phyloP scores from a whole-genome alignment of 1,140 invertebrate genomes.

The Cyclargus thomasi region DNA sequence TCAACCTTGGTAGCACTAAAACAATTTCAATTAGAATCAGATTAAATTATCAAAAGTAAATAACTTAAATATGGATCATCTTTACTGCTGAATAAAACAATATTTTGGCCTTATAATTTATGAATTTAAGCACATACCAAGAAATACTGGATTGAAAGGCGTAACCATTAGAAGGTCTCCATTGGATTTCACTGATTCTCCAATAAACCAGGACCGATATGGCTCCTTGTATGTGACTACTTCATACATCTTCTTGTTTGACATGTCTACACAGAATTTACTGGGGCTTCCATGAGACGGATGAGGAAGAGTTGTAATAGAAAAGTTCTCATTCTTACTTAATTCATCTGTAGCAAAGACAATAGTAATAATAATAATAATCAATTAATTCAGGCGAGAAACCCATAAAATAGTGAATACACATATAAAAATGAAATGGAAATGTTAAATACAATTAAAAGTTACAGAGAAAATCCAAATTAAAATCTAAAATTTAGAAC shows the following conservation, averaged over 20 bases:
- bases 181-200: conserved; percentile 79
- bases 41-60: no score
- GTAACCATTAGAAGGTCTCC: conserved; percentile 83
- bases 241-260: conserved; percentile 70
- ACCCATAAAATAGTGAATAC: no score
- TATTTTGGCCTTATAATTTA: no score
- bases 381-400: no score
- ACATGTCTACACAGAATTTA: conserved; percentile 78
- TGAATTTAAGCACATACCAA: conserved; percentile 66
- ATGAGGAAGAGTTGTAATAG: conserved; percentile 83
- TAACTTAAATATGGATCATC: no score
- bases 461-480: no score
- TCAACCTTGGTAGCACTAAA: conserved; percentile 77
- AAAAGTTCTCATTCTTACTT: conserved; percentile 79
- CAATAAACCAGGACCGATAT: conserved; percentile 43
- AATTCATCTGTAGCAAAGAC: conserved; percentile 67
- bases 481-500: no score
- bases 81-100: no score
- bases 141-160: conserved; percentile 83
- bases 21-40: conserved; percentile 7
- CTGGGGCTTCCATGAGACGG: conserved; percentile 77
- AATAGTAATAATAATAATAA: background rate
- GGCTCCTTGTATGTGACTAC: conserved; percentile 74
- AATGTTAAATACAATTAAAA: no score
- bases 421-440: no score